Base-by-base conservation (phyloP, 2,888 invertebrate species). In the Stramonita haemastoma region DNA sequence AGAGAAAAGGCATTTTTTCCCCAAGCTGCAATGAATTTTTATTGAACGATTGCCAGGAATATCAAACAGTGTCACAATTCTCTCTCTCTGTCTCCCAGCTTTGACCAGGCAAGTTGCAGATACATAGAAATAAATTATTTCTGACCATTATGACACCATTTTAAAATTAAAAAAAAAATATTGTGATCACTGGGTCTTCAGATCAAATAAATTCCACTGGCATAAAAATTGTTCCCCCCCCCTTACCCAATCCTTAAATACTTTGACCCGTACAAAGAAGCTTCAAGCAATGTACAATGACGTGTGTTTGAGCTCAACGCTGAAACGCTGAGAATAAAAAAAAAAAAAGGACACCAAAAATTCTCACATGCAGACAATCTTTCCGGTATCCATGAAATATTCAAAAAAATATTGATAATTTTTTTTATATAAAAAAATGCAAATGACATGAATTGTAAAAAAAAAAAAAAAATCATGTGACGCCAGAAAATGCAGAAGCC, bases 31-130 rank as follows among this genome's bases (percentile, higher is more conserved):
- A 83, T 88, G 88, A 88, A 46, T 66, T 83, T 88, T 88, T 66
- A 66, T 87, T 83, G 66, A 88, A 88, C 83, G 29, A 66, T 81
- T 88, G 88, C 88, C 83, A 88, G 83, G 88, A 88, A 88, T 88
- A 87, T 77, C 29, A 81, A 66, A 60, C 88, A 83, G 5, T 46
- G 81, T 46, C 81, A 66, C 32, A 66, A 36, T 36, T n/a, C n/a
- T n/a, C n/a, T n/a, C n/a, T n/a, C n/a, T n/a, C n/a, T n/a, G 19
- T 81, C 57, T 60, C 57, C 66, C 34, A n/a, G 66, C 22, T 66
- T 56, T 17, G 66, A 22, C 83, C 81, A 26, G n/a, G 15, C 66
- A 66, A 36, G 22, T 34, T 29, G 32, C 13, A n/a, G n/a, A 87
- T 46, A 56, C 26, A 46, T 57, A 84, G 84, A 15, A 57, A 15